Evolutionary conservation across 2,888 invertebrate species (phyloP), one percentile per base, ranked within the genome.

Genomic region (Orchesellides sinensis): DNA sequence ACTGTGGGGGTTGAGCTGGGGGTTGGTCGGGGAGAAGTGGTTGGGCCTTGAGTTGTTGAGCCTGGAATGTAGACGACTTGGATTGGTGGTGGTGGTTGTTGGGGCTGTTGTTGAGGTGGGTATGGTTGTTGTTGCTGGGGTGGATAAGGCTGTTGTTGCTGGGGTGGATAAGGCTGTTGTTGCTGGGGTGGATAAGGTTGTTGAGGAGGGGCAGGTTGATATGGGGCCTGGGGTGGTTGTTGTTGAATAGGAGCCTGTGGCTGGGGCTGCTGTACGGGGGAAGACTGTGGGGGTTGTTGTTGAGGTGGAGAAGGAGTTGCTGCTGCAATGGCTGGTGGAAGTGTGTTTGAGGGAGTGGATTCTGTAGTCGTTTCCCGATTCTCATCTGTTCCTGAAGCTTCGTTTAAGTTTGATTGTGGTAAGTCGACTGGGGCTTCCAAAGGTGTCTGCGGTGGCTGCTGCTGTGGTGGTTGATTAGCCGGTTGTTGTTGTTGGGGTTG

Each of bases 241-340:
- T 65, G 75, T 25, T 75, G 66, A 2, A n/a, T n/a, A n/a, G n/a
- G n/a, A n/a, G n/a, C n/a, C n/a, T n/a, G n/a, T n/a, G 21, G 19
- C 19, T 27, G 65, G 29, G 19, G 8, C 19, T 12, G 65, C 17
- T 52, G 49, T 21, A 32, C 12, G 3, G 73, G 45, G 4, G 27
- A 25, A 5, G 19, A 54, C 23, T 17, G 32, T 12, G 25, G 23
- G n/a, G n/a, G n/a, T n/a, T n/a, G n/a, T n/a, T 45, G 61, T 75
- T 0, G 83, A 78, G 5, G 40, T 21, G 66, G 77, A 25, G 69
- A 49, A 8, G 68, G 68, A 2, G 77, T 79, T 40, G 78, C 70
- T 4, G 69, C 69, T 17, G 49, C 4, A 49, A n/a, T 6, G 14
- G 59, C 61, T 19, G 66, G 77, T 2, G 25, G 23, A 14, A 23